These are phyloP conservation scores for Enteromius paludinosus DNA, from an alignment of 2,797 vertebrate species.

Conservation along the genomic window DNA sequence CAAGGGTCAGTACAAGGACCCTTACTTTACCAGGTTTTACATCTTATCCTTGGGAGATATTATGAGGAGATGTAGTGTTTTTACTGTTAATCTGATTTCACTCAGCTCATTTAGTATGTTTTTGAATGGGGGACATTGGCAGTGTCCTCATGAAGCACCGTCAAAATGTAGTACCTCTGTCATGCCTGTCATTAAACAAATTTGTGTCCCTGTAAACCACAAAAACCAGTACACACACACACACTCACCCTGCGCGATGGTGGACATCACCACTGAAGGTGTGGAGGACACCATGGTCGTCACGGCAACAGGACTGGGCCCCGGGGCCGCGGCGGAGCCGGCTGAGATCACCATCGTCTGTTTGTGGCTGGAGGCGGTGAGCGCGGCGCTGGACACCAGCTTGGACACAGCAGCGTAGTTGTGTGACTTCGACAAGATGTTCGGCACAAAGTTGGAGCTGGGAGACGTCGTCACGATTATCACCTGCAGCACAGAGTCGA, in stretches of 20 bases:
- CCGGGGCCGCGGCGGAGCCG: constrained; percentile 74
- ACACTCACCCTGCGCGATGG: constrained; percentile 85
- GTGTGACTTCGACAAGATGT: constrained; percentile 96
- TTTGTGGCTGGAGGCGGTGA: constrained; percentile 88
- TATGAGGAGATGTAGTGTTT: background rate
- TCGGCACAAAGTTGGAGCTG: constrained; percentile 97
- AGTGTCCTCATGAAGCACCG: no score
- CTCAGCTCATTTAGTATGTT: no score
- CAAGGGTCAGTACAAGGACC: no score
- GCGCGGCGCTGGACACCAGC: constrained; percentile 88
- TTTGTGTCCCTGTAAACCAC: no score
- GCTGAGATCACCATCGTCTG: constrained; percentile 92
- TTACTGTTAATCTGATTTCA: background rate
- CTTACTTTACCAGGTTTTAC: no score
- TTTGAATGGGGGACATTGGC: no score
- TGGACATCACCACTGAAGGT: constrained; percentile 94
- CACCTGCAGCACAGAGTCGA: constrained; percentile 78
- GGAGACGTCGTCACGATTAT: constrained; percentile 98
- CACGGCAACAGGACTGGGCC: constrained; percentile 84
- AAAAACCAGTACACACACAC: background rate
- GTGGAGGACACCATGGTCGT: constrained; percentile 92
- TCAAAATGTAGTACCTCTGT: no score
- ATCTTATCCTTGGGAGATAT: no score
- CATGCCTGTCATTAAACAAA: no score
- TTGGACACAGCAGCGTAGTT: constrained; percentile 92